Percentiles rank a stretch among this genome's conserved stretches.
Evolutionary conservation across 2,797 vertebrate species (phyloP).

Genomic region (Xenops minutus): DNA sequence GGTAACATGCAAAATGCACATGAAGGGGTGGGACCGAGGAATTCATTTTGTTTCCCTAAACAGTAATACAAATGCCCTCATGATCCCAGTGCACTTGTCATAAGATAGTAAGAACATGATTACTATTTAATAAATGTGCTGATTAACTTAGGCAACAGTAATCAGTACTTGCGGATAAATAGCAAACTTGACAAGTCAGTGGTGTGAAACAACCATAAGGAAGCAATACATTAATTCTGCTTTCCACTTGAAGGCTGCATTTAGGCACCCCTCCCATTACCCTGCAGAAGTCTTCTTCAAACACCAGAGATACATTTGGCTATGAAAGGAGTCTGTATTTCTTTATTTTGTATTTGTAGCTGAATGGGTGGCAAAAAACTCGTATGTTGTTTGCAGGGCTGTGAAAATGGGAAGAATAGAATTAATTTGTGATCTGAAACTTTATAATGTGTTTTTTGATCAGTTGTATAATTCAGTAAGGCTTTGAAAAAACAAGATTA

Average conservation of each 20-base stretch:
- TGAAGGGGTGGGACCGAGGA: background rate
- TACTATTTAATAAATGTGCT: background rate
- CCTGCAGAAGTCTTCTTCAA: background rate
- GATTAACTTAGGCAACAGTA: background rate
- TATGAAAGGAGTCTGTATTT: background rate
- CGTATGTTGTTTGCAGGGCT: background rate
- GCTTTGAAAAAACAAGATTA: background rate
- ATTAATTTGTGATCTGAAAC: background rate
- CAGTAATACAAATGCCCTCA: background rate
- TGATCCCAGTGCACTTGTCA: background rate
- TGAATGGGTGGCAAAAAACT: background rate
- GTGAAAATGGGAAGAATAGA: background rate
- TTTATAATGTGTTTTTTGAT: background rate
- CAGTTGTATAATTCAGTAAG: background rate
- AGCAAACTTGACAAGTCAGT: background rate
- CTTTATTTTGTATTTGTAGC: background rate
- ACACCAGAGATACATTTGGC: background rate
- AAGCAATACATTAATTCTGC: background rate
- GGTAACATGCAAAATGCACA: background rate
- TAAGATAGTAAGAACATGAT: background rate
- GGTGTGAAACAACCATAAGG: background rate
- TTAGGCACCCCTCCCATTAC: background rate
- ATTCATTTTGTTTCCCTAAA: background rate
- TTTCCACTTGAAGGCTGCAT: background rate
- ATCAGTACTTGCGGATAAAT: background rate